These are phyloP conservation scores for Diarsia mendica DNA, from an alignment of 2,888 invertebrate species.

Conservation along the genomic window DNA sequence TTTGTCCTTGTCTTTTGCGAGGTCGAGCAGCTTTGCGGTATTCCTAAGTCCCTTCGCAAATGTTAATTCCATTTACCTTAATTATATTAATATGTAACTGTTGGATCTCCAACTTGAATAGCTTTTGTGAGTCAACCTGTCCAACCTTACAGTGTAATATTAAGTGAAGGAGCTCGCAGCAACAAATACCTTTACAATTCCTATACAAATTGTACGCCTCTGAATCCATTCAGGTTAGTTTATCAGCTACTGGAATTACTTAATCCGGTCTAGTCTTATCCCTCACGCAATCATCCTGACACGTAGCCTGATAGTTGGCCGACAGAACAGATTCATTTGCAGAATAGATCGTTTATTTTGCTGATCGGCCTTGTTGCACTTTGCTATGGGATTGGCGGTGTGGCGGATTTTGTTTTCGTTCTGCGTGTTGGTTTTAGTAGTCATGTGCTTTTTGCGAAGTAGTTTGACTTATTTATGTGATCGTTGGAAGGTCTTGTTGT, in stretches of 20 bases:
- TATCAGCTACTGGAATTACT: conserved; percentile 59
- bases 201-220: conserved; percentile 43
- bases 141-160: not conserved
- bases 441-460: not conserved
- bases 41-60: not conserved
- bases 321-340: conserved; percentile 31
- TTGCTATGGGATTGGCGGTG: conserved; percentile 1
- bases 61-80: not conserved
- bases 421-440: not conserved
- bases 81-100: not conserved
- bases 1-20: not conserved
- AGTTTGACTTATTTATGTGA: not conserved
- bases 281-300: conserved; percentile 60
- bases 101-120: not conserved
- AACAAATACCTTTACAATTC: conserved; percentile 43
- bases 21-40: not conserved
- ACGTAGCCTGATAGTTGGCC: conserved; percentile 47
- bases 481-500: not conserved
- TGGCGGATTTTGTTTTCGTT: not conserved
- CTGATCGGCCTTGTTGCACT: conserved; percentile 39
- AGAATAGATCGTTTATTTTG: conserved; percentile 39
- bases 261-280: conserved; percentile 57
- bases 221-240: conserved; percentile 50
- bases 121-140: conserved; percentile 11
- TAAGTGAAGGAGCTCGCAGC: conserved; percentile 10